Base-by-base conservation (phyloP, 2,888 invertebrate species). In the Spisula subtruncata region DNA sequence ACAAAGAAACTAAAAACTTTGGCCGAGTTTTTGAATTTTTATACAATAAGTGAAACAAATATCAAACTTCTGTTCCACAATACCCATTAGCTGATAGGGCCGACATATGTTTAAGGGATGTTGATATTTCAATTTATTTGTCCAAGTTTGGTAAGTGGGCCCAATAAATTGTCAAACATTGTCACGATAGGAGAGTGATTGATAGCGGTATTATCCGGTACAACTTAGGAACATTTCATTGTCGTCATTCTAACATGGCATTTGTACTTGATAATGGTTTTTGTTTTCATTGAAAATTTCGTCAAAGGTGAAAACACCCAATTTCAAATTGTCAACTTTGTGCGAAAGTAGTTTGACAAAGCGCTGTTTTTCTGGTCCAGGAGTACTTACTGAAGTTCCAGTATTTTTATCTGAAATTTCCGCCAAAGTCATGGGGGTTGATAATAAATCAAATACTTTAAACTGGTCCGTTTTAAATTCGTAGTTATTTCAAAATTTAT, bases 161-260 rank as follows among this genome's bases (percentile, higher is more conserved):
- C 79, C 56, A n/a, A 85, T 85, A 56, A 35, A 46, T 79, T 86
- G 89, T 86, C 85, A 83, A 83, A 79, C 86, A 32, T 12, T 48
- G 51, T n/a, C 83, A 83, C 29, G 89, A 86, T 89, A 89, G 25
- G 32, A 46, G 25, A 12, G 60, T 81, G 84, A 89, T 84, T 32
- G 32, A 89, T 89, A n/a, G 51, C 54, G 18, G 5, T 54, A 54
- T 84, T 87, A 87, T 87, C 54, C 12, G 25, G 14, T 14, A 35
- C 51, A 51, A 80, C 83, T 54, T 56, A 84, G 46, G 35, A 79
- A 60, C 66, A 87, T 83, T 83, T 84, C 79, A 20, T 51, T 32
- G 85, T 85, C 79, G 85, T 80, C 80, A 80, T 54, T 32, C 20
- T 48, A 25, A 54, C 32, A 35, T 29, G 46, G 51, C 41, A 83